phyloP scores from a whole-genome alignment of 2,113 vertebrate species.

The Archocentrus centrarchus region DNA sequence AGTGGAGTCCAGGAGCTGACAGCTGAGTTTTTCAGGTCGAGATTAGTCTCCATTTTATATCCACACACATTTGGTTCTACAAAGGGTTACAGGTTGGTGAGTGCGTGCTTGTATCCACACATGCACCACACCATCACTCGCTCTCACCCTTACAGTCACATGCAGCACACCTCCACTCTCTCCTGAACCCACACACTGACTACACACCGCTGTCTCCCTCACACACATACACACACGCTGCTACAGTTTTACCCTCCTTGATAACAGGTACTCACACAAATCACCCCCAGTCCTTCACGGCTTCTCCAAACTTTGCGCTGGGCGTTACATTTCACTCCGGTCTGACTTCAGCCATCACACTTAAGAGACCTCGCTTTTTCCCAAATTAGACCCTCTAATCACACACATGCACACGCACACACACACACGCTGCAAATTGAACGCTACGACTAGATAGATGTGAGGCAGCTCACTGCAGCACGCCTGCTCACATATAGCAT shows the following conservation, averaged over 20 bases:
- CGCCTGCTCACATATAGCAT: constrained; percentile 75
- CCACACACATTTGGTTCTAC: constrained; percentile 21
- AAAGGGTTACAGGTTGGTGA: constrained; percentile 41
- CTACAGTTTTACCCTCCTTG: constrained; percentile 11
- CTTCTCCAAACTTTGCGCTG: constrained; percentile 61
- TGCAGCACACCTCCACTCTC: constrained; percentile 69
- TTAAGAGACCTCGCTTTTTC: not conserved
- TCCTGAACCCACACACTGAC: constrained; percentile 64
- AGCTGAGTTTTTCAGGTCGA: not conserved
- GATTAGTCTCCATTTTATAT: constrained; percentile 50
- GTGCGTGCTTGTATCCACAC: constrained; percentile 31
- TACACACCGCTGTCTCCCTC: constrained; percentile 24
- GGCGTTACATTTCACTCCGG: constrained; percentile 36
- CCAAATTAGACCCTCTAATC: constrained; percentile 9
- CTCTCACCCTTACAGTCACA: constrained; percentile 53
- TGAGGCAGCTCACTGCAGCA: constrained; percentile 74
- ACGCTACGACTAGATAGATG: constrained; percentile 39
- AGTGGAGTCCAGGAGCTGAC: not conserved
- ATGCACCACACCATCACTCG: not conserved
- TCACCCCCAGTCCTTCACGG: constrained; percentile 52
- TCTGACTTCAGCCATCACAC: constrained; percentile 32
- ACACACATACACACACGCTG: constrained; percentile 15
- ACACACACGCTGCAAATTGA: constrained; percentile 8
- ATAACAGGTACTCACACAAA: constrained; percentile 60
- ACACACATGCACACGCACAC: not conserved